Conservation (phyloP, 2,113 vertebrate genomes). For the Oncorhynchus keta region DNA sequence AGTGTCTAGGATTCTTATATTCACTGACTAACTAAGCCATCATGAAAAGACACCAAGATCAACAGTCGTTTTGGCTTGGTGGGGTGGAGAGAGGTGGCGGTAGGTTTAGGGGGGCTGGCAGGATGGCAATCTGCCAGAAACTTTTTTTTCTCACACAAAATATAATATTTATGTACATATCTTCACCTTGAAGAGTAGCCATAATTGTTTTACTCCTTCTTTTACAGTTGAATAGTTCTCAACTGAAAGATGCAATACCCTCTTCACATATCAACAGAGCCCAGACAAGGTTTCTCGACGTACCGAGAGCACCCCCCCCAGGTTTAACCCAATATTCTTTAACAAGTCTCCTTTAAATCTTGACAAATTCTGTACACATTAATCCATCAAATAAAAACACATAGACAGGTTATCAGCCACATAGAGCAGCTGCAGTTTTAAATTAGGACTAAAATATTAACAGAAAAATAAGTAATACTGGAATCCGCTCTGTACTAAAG, state of each 20-base stretch:
- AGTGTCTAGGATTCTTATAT: not conserved
- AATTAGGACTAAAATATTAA: slow-evolving; percentile 96
- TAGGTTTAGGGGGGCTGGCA: slow-evolving; percentile 45
- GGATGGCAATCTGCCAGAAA: slow-evolving; percentile 62
- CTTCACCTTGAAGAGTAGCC: slow-evolving; percentile 72
- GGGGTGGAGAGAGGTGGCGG: slow-evolving; percentile 14
- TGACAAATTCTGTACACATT: slow-evolving; percentile 81
- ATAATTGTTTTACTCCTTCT: slow-evolving; percentile 63
- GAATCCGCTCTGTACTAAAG: slow-evolving; percentile 88
- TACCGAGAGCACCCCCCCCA: slow-evolving; percentile 56
- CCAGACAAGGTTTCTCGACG: slow-evolving; percentile 90
- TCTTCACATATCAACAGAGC: slow-evolving; percentile 77
- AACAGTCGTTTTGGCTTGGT: slow-evolving; percentile 9
- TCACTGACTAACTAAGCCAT: not conserved
- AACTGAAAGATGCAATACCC: slow-evolving; percentile 64
- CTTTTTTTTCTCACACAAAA: slow-evolving; percentile 63
- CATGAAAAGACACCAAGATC: not conserved
- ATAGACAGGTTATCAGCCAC: slow-evolving; percentile 86
- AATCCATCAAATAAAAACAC: slow-evolving; percentile 78
- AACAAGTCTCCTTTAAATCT: slow-evolving; percentile 65
- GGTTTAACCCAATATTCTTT: slow-evolving; percentile 67
- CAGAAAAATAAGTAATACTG: slow-evolving; percentile 93
- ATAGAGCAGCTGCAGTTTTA: slow-evolving; percentile 85
- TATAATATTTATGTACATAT: slow-evolving; percentile 77
- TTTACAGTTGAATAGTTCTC: slow-evolving; percentile 67